These are phyloP conservation scores for Pseudococcus longispinus DNA, from an alignment of 2,888 invertebrate species.

Conservation along the genomic window DNA sequence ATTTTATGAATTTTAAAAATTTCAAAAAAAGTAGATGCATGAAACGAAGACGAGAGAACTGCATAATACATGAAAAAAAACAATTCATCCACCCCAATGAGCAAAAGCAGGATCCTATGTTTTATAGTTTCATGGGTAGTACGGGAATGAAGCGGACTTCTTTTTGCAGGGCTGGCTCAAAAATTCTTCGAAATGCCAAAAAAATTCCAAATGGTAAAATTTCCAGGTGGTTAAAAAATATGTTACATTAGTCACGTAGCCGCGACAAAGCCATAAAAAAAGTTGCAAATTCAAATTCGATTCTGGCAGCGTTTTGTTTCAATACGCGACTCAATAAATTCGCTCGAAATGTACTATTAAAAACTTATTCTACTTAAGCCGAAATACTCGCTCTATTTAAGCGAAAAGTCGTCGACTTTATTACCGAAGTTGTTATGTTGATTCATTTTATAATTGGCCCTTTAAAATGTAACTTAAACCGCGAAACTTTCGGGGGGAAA, in stretches of 20 bases:
- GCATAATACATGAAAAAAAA: no score
- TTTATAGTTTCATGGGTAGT: no score
- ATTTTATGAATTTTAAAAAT: no score
- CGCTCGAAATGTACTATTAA: constrained; percentile 26
- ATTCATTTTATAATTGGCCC: constrained; percentile 46
- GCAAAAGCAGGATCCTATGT: no score
- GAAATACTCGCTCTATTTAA: constrained; percentile 42
- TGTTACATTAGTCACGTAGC: not conserved
- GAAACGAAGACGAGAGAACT: no score
- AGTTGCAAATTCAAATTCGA: constrained; percentile 39
- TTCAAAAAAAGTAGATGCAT: no score
- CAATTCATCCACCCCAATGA: no score
- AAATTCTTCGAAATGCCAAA: not conserved
- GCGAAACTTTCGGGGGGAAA: constrained; percentile 41
- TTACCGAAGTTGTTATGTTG: constrained; percentile 44
- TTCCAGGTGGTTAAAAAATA: not conserved
- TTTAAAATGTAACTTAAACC: constrained; percentile 45
- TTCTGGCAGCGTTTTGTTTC: constrained; percentile 30
- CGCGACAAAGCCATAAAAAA: not conserved
- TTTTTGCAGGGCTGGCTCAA: not conserved
- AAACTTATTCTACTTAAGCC: constrained; percentile 45
- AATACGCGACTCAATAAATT: constrained; percentile 37
- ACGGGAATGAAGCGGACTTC: no score
- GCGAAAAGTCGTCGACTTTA: constrained; percentile 44
- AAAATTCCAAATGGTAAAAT: not conserved